Evolutionary conservation across 2,888 invertebrate genomes (phyloP), one percentile per base, ranked within the genome.

Genomic region (Ennomos erosarius): DNA sequence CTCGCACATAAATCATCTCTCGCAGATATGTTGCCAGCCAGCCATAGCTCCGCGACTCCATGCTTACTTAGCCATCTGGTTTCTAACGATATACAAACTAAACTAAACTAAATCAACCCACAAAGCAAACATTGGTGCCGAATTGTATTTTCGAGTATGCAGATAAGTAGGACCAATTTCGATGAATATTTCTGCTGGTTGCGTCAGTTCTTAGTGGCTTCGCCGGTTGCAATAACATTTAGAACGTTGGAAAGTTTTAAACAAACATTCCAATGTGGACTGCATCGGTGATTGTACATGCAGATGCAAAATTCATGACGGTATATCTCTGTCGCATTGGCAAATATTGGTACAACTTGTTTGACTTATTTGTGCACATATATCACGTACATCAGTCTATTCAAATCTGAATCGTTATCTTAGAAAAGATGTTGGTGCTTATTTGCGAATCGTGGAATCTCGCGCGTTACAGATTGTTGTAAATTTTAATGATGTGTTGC

Each of bases 401-500:
- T 52, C 10, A 13, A 47, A 48, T 38, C 35, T 34, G 34, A 35
- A 34, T 8, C 10, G n/a, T 36, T 40, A 46, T 46, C 10, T 49
- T 42, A 9, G 33, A 40, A 55, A 54, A 33, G 16, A 50, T 45
- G 53, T 34, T 43, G 26, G 40, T 57, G 35, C 47, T 52, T 47
- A 58, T 64, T 59, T 54, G 51, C 58, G 55, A 59, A 60, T 47
- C 43, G 49, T 48, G 33, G 26, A 65, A 59, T 60, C 56, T 60
- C 48, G 10, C 38, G 58, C 62, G 59, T 69, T 69, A 69, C 69
- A 67, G 73, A 73, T 71, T 64, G 68, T 74, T 76, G 74, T 85
- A 82, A 81, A 84, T 84, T 82, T 81, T 82, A 85, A 85, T 87
- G 86, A 84, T 76, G 79, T 79, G 82, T 81, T 72, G 79, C 83